Evolutionary conservation across 2,888 invertebrate species (phyloP).

Genomic region (Nineta flava): DNA sequence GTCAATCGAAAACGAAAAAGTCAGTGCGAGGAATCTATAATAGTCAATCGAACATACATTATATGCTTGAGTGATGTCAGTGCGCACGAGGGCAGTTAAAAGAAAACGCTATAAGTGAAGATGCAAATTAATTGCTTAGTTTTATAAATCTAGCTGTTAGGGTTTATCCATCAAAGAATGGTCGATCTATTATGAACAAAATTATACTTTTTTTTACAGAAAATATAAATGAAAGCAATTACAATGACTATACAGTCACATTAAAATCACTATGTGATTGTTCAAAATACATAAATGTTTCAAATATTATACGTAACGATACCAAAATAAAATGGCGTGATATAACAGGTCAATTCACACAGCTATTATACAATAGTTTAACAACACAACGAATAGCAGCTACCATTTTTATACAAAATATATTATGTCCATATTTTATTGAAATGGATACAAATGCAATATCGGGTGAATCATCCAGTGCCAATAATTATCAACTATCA

Average conservation of each 20-base stretch:
- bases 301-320: background rate
- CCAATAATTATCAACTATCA: slow-evolving; percentile 11
- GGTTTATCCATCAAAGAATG: too few species aligned
- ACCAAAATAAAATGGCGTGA: background rate
- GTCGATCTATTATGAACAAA: background rate
- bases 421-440: background rate
- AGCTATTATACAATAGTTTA: background rate
- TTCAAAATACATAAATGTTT: background rate
- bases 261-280: background rate
- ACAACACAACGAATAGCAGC: background rate
- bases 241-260: background rate
- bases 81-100: too few species aligned
- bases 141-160: too few species aligned
- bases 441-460: background rate
- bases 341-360: background rate
- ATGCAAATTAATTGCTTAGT: too few species aligned
- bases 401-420: background rate
- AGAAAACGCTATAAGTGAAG: too few species aligned
- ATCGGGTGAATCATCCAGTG: background rate
- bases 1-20: too few species aligned
- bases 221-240: background rate
- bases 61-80: too few species aligned
- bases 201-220: background rate
- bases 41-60: too few species aligned
- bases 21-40: too few species aligned